Conservation (phyloP, 2,113 vertebrate species). For the Rhizomys pruinosus region DNA sequence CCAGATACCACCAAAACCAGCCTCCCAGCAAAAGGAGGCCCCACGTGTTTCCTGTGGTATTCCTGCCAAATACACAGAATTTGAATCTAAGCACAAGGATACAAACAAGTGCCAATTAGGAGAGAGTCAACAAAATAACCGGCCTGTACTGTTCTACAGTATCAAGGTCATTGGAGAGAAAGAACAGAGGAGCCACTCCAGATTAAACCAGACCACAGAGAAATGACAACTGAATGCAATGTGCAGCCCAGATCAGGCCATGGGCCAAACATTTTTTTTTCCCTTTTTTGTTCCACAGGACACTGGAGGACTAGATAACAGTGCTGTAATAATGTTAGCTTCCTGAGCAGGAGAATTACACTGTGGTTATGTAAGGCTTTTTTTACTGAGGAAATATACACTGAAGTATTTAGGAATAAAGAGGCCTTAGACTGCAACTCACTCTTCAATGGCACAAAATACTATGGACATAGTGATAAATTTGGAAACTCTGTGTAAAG, state of each 20-base stretch:
- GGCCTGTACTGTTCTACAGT: neutral
- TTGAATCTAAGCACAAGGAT: neutral
- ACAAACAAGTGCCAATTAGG: neutral
- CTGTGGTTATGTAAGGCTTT: neutral
- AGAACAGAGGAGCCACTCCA: neutral
- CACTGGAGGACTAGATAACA: neutral
- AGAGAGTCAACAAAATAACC: neutral
- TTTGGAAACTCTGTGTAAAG: neutral
- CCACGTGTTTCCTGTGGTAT: neutral
- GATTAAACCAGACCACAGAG: neutral
- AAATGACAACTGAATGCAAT: neutral
- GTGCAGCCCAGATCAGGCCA: neutral
- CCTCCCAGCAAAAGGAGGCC: neutral
- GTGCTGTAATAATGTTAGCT: neutral
- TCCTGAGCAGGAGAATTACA: neutral
- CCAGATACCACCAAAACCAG: neutral
- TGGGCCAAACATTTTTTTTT: neutral
- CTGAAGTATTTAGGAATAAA: neutral
- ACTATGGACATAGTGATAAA: rapidly evolving
- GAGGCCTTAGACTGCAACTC: no score
- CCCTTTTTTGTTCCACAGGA: neutral
- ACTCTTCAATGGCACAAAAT: neutral
- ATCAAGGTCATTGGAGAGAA: neutral
- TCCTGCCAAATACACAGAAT: neutral
- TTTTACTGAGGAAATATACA: neutral